These are phyloP conservation scores for Chaetoderma sp. DNA, from an alignment of 2,888 invertebrate species.

Conservation along the genomic window DNA sequence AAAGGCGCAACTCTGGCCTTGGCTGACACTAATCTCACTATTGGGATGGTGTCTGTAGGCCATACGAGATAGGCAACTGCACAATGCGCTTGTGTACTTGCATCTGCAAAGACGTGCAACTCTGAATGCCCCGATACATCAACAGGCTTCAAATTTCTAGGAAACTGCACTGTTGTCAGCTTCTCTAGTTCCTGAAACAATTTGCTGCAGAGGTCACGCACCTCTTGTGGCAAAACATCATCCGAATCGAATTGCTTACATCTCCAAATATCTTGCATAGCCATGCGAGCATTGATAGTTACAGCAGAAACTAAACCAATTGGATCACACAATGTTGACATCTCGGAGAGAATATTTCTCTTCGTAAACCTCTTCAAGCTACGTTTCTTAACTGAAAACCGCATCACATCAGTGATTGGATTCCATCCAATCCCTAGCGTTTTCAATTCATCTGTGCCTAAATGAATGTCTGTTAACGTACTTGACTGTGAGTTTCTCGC, in stretches of 20 bases:
- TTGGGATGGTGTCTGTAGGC: too few relatives aligned
- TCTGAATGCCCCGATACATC: too few relatives aligned
- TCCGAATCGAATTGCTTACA: background rate
- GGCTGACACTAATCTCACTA: too few relatives aligned
- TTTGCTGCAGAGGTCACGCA: background rate
- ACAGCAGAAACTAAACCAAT: background rate
- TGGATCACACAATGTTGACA: background rate
- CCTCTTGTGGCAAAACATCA: background rate
- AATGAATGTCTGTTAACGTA: background rate
- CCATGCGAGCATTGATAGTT: background rate
- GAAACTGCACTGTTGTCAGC: background rate
- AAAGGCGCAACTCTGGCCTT: too few relatives aligned
- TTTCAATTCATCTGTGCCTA: background rate
- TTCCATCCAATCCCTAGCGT: background rate
- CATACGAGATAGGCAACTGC: too few relatives aligned
- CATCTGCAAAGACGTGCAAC: too few relatives aligned
- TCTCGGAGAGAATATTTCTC: background rate
- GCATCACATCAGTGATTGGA: background rate
- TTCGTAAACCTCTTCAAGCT: background rate
- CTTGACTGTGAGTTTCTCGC: background rate
- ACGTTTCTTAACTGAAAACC: background rate
- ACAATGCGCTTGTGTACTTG: too few relatives aligned
- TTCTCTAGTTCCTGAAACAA: background rate
- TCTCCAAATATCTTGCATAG: slow-evolving; percentile 2
- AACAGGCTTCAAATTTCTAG: background rate